Conservation (phyloP, 2,797 vertebrate genomes). For the Poecile montanus region DNA sequence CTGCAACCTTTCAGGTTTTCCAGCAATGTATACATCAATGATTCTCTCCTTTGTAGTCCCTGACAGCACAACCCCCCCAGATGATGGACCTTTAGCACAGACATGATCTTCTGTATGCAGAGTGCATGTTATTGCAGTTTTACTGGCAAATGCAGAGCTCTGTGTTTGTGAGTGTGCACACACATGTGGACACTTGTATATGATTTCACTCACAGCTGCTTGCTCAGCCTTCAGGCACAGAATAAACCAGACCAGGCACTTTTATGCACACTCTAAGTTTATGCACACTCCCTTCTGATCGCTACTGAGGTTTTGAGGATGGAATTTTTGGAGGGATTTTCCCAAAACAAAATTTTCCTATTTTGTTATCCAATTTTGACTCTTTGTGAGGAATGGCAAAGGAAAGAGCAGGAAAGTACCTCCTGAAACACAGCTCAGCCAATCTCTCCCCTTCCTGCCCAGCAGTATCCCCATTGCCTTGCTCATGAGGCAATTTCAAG, state of each 20-base stretch:
- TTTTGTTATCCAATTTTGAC: neutral
- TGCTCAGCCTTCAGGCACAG: neutral
- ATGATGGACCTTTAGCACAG: neutral
- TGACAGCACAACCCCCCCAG: neutral
- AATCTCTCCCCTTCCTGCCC: neutral
- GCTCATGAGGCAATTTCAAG: neutral
- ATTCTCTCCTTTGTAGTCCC: neutral
- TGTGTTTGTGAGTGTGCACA: neutral
- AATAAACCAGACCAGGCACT: neutral
- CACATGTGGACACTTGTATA: rapidly evolving
- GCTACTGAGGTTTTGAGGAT: neutral
- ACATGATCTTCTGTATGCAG: neutral
- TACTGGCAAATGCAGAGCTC: neutral
- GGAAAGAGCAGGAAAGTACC: neutral
- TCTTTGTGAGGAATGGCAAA: neutral
- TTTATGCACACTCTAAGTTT: neutral
- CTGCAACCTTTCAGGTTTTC: neutral
- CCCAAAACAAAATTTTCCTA: neutral
- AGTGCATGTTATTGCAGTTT: neutral
- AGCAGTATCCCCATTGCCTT: rapidly evolving
- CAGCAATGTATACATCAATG: neutral
- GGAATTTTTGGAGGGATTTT: neutral
- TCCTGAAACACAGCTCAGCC: neutral
- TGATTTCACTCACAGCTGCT: neutral
- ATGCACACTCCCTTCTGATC: neutral